These are phyloP conservation scores for Paradisaea rubra DNA, from an alignment of 2,113 vertebrate species.

Conservation along the genomic window DNA sequence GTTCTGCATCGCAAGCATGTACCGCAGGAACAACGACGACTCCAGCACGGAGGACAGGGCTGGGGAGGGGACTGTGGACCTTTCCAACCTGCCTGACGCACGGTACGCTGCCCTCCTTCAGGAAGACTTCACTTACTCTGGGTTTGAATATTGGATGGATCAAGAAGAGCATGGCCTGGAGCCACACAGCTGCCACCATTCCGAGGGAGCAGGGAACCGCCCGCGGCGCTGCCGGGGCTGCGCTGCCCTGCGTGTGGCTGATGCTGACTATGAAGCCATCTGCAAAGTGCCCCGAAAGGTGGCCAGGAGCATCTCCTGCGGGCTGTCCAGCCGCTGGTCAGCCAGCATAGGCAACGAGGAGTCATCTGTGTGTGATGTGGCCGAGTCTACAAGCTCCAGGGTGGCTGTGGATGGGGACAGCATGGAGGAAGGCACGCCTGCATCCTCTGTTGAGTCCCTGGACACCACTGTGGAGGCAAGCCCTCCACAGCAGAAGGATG, in stretches of 20 bases:
- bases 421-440: constrained; percentile 71
- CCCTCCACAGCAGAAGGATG: constrained; percentile 41
- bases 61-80: constrained; percentile 69
- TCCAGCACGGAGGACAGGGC: background rate
- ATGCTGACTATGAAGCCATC: constrained; percentile 90
- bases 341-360: constrained; percentile 67
- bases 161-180: constrained; percentile 75
- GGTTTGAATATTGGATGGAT: constrained; percentile 89
- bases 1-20: constrained; percentile 84
- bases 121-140: constrained; percentile 87
- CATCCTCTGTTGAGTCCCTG: constrained; percentile 83
- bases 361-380: constrained; percentile 60
- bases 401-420: constrained; percentile 74
- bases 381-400: constrained; percentile 56
- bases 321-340: constrained; percentile 76
- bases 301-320: constrained; percentile 79
- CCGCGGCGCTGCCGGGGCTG: constrained; percentile 84
- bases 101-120: constrained; percentile 82
- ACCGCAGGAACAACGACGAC: constrained; percentile 80
- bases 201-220: constrained; percentile 60
- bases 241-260: constrained; percentile 79
- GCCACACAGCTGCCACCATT: constrained; percentile 69
- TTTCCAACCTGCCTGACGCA: constrained; percentile 73
- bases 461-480: constrained; percentile 70
- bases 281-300: constrained; percentile 86